Evolutionary conservation across 2,888 invertebrate species (phyloP), one percentile per base, ranked within the genome.

Genomic region (Orthosia cruda): DNA sequence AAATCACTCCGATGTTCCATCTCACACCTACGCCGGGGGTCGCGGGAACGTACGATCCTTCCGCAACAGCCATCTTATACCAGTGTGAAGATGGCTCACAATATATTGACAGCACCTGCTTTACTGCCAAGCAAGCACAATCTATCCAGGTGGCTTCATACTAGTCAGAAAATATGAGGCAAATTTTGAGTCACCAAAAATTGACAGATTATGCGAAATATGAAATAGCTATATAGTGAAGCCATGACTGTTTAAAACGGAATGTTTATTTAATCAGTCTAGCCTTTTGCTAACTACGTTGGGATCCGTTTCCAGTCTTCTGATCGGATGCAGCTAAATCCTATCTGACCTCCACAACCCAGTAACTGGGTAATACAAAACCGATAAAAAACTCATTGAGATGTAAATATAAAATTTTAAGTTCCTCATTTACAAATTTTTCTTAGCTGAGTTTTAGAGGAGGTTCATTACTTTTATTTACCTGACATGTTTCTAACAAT

Each of bases 401-500:
- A 55, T 55, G 23, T 23, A 23, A 2, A 23, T 7, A 15, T 5
- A n/a, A 7, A 2, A 12, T 54, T 15, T 7, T 23, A 55, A 20
- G 54, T 15, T 15, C 5, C 4, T 15, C 15, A 23, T 23, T 15
- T 13, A 55, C 15, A 55, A 23, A n/a, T 9, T 12, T 13, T 54
- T n/a, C 9, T 40, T 40, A 40, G 9, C 40, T 40, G 9, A 40
- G 12, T 40, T n/a, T n/a, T n/a, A n/a, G 18, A 9, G 12, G n/a
- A 40, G 2, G 12, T 16, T 18, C 15, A 45, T 18, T 47, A 15
- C 2, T 50, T n/a, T 15, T 47, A 49, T 26, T 70, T 66, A 78
- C 77, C 77, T 77, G 77, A 62, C 77, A 77, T 2, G 77, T 71
- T 62, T 66, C 65, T 18, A 55, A 2, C 5, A 78, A 47, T 15